Evolutionary conservation across 2,797 vertebrate species (phyloP).

Genomic region (Heterohyrax brucei): DNA sequence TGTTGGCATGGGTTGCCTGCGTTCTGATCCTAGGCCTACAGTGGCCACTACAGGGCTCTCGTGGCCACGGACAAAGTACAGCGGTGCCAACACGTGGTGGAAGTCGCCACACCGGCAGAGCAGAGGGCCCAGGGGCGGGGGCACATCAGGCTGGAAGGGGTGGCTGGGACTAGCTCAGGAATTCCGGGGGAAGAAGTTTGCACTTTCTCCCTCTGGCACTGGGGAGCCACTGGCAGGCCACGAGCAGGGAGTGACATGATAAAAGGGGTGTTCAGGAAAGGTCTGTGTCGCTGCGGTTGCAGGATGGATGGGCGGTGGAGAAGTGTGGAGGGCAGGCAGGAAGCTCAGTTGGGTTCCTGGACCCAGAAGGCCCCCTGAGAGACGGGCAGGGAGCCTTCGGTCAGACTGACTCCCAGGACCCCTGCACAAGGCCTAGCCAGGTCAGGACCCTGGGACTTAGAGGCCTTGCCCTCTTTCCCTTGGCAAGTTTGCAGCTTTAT

Average conservation of each 20-base stretch:
- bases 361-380: not conserved
- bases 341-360: slow-evolving; percentile 19
- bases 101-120: accelerated
- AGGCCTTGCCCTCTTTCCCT: not conserved
- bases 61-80: not conserved
- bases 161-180: slow-evolving; percentile 52
- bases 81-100: not conserved
- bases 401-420: not conserved
- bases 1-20: not conserved
- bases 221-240: slow-evolving; percentile 79
- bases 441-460: not conserved
- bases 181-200: slow-evolving; percentile 74
- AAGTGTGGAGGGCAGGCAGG: slow-evolving; percentile 61
- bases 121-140: not conserved
- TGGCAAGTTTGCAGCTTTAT: slow-evolving; percentile 5
- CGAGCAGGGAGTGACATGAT: slow-evolving; percentile 84
- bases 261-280: slow-evolving; percentile 79
- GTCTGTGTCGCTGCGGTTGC: slow-evolving; percentile 80
- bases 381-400: not conserved
- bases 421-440: not conserved
- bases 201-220: slow-evolving; percentile 76
- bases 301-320: slow-evolving; percentile 70
- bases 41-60: not conserved
- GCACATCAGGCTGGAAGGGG: not conserved
- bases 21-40: not conserved